Evolutionary conservation across 1,140 invertebrate species (phyloP).

Genomic region (Drosophila chauvacae): DNA sequence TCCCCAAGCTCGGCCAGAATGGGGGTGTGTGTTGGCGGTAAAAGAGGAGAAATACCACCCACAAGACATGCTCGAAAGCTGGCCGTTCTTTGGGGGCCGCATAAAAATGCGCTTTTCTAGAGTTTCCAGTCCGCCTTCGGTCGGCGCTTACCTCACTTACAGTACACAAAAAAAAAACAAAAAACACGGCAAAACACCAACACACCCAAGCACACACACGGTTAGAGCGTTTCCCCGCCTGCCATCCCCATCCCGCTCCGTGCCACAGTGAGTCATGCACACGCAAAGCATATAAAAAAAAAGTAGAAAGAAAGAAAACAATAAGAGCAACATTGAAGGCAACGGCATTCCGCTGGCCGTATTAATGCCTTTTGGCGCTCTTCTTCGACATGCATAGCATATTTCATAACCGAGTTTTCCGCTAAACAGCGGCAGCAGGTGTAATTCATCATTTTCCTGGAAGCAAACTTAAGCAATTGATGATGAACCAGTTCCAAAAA

Average conservation of each 20-base stretch:
- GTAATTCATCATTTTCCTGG: constrained; percentile 40
- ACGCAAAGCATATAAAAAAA: constrained; percentile 63
- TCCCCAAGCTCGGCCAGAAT: constrained; percentile 10
- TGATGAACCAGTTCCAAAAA: constrained; percentile 41
- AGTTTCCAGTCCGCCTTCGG: constrained; percentile 53
- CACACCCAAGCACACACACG: constrained; percentile 2
- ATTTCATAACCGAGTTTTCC: constrained; percentile 37
- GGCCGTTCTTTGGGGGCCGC: constrained; percentile 36
- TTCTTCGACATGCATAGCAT: constrained; percentile 26
- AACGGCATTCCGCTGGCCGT: constrained; percentile 42
- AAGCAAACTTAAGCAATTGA: constrained; percentile 38
- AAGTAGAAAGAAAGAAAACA: constrained; percentile 26
- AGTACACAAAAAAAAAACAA: constrained; percentile 21
- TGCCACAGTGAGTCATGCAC: constrained; percentile 68
- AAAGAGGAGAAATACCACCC: constrained; percentile 47
- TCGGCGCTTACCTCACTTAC: constrained; percentile 52
- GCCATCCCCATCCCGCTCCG: constrained; percentile 38
- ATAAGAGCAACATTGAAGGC: constrained; percentile 47
- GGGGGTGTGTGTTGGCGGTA: constrained; percentile 25
- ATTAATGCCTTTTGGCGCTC: constrained; percentile 45
- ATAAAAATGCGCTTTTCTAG: constrained; percentile 46
- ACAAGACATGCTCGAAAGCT: constrained; percentile 32
- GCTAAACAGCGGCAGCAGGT: constrained; percentile 14
- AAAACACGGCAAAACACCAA: constrained; percentile 11
- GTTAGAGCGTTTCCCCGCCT: constrained; percentile 45